A percentile compares a stretch with the other conserved stretches of the same genome.
These are phyloP conservation scores for Leptopilina drosophilae DNA, from an alignment of 2,888 invertebrate species.

Conservation along the genomic window DNA sequence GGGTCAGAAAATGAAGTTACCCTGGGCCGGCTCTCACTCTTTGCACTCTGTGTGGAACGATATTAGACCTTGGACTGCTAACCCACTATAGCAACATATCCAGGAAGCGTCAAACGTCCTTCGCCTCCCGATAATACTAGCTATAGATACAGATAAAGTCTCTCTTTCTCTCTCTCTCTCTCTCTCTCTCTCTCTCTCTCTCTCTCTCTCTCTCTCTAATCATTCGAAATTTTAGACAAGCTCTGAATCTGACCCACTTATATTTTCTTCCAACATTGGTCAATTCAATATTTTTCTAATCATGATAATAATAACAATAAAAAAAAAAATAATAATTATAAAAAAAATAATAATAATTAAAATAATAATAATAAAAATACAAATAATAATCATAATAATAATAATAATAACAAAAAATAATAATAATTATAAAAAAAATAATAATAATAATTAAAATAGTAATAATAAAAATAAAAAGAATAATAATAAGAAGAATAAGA, in stretches of 20 bases:
- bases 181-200: background rate
- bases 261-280: background rate
- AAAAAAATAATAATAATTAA: too few species aligned
- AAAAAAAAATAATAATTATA: conserved; percentile 14
- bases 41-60: conserved; percentile 50
- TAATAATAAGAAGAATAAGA: too few species aligned
- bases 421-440: too few species aligned
- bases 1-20: conserved; percentile 57
- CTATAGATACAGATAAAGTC: background rate
- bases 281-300: background rate
- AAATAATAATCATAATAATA: too few species aligned
- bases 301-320: too few species aligned
- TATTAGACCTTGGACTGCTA: conserved; percentile 61
- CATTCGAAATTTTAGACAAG: conserved; percentile 25
- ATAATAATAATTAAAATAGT: too few species aligned
- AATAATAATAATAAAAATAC: conserved; percentile 7
- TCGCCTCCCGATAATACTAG: conserved; percentile 55
- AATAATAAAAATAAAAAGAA: too few species aligned
- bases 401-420: too few species aligned
- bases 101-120: conserved; percentile 56
- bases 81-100: conserved; percentile 57
- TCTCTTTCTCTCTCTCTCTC: background rate
- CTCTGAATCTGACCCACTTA: conserved; percentile 8
- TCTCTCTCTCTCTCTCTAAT: background rate
- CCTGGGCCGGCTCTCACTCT: conserved; percentile 28